A percentile compares a stretch with the other conserved stretches of the same genome.
Conservation (phyloP, 1,140 invertebrate genomes). For the Asobara japonica region DNA sequence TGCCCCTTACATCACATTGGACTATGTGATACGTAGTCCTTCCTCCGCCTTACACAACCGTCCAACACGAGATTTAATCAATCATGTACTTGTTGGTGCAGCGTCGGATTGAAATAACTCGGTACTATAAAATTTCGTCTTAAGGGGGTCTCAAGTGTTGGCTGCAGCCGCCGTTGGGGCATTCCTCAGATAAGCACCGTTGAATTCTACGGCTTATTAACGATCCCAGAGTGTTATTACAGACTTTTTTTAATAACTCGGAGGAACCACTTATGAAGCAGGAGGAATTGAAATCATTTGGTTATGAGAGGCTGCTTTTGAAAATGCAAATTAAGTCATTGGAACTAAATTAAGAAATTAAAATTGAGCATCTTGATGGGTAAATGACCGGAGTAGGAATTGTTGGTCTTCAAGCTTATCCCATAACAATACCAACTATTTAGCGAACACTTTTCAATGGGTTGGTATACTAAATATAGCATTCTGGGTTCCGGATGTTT, state of each 20-base stretch:
- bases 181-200: constrained; percentile 36
- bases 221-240: constrained; percentile 33
- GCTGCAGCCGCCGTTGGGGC: constrained; percentile 18
- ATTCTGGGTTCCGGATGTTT: too few relatives aligned
- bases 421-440: too few relatives aligned
- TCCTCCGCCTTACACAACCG: not conserved
- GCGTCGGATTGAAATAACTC: constrained; percentile 32
- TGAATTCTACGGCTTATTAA: constrained; percentile 38
- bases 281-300: not conserved
- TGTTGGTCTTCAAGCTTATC: too few relatives aligned
- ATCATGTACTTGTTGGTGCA: constrained; percentile 15
- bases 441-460: too few relatives aligned
- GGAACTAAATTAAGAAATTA: too few relatives aligned
- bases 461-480: too few relatives aligned
- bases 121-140: constrained; percentile 19
- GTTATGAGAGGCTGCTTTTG: not conserved
- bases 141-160: constrained; percentile 27
- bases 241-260: constrained; percentile 24
- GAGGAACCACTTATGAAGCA: not conserved
- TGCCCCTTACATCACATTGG: not conserved
- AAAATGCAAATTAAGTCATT: not conserved
- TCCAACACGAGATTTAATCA: constrained; percentile 29
- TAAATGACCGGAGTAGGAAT: too few relatives aligned
- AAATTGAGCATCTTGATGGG: too few relatives aligned
- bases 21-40: not conserved